These are phyloP conservation scores for Heterodera schachtii DNA, from an alignment of 1,140 invertebrate genomes.

Conservation along the genomic window DNA sequence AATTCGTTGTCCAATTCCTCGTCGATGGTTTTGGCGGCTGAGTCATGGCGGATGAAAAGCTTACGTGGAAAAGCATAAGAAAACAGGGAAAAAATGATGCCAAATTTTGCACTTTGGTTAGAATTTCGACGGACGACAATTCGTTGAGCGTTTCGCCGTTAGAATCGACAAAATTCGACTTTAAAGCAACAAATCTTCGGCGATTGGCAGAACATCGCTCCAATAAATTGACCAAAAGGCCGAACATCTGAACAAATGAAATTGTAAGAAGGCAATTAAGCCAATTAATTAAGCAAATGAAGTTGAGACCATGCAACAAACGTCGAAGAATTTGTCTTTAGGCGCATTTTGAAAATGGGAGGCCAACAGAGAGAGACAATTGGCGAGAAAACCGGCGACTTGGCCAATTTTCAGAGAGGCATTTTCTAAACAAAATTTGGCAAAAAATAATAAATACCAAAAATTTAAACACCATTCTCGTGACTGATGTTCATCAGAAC, in stretches of 20 bases:
- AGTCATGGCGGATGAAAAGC: slow-evolving; percentile 46
- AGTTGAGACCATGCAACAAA: slow-evolving; percentile 41
- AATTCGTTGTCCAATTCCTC: slow-evolving; percentile 51
- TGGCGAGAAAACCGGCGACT: slow-evolving; percentile 43
- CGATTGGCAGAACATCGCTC: slow-evolving; percentile 42
- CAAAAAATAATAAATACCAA: slow-evolving; percentile 1
- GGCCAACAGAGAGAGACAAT: slow-evolving; percentile 39
- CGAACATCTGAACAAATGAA: slow-evolving; percentile 39
- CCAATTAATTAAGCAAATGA: slow-evolving; percentile 4
- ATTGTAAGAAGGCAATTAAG: background rate
- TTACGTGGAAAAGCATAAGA: background rate
- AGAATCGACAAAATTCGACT: slow-evolving; percentile 28
- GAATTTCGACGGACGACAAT: slow-evolving; percentile 22
- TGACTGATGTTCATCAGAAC: slow-evolving; percentile 47
- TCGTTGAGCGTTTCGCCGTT: background rate
- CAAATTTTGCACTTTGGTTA: slow-evolving; percentile 33
- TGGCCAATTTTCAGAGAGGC: slow-evolving; percentile 46
- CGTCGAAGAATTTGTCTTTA: slow-evolving; percentile 48
- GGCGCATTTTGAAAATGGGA: slow-evolving; percentile 33
- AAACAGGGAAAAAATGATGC: background rate
- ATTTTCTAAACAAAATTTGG: slow-evolving; percentile 25
- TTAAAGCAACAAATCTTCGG: slow-evolving; percentile 33
- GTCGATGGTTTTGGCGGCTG: slow-evolving; percentile 40
- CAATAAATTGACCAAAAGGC: slow-evolving; percentile 44
- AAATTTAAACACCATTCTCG: slow-evolving; percentile 41